Evolutionary conservation across 2,888 invertebrate genomes (phyloP), one percentile per base, ranked within the genome.

Genomic region (Hypolimnas misippus): DNA sequence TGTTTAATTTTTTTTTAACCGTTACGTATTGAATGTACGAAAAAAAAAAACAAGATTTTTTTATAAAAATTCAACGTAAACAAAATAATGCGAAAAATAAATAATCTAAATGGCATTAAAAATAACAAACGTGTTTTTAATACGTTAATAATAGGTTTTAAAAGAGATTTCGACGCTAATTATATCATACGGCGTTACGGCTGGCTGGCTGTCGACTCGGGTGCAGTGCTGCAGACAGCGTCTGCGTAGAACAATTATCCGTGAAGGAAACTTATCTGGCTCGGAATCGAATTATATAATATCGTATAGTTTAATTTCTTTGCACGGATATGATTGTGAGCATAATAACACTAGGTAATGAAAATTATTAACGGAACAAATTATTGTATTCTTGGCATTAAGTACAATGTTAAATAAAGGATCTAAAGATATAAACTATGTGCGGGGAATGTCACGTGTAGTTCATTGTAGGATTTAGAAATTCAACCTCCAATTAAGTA

Each of bases 151-250:
- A 12, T 35, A 12, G 10, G 35, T 19, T 42, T 44, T 19, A 12
- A 44, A 19, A 7, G n/a, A 29, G 14, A 4, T 1, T 21, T 21
- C 19, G 25, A 49, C n/a, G 21, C 12, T 49, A 49, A 49, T 49
- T 49, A 49, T 49, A 25, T 49, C 49, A 25, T 14, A 49, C 25
- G 21, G 5, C 14, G 49, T 8, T n/a, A 25, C 49, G 49, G 25
- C n/a, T 14, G 29, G 25, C 25, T 49, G 49, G 49, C 25, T 4
- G 49, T 25, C 49, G 46, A 46, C 46, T 46, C 46, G n/a, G 49
- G 25, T 25, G 17, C 44, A 19, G 44, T 17, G 12, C 14, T 21
- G 19, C 44, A 44, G 44, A 19, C 44, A 19, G 44, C 14, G 42
- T 42, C 42, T 42, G 16, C 17, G 17, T 19, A 19, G 16, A 44